Conservation (phyloP, 2,888 invertebrate species). For the Drosophila birchii region DNA sequence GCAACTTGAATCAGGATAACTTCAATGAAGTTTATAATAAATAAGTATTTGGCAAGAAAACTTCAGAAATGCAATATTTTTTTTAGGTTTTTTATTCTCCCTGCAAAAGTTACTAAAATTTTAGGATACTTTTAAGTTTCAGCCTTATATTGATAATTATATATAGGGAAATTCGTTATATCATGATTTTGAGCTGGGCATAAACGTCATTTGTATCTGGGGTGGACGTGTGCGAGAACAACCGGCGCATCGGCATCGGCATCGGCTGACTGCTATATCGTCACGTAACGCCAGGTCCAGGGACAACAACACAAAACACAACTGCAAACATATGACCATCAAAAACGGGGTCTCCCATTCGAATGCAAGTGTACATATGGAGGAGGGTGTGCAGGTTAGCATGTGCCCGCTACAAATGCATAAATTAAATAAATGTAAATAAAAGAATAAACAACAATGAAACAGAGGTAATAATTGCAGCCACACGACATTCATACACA, state of each 20-base stretch:
- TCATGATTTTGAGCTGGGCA: not conserved
- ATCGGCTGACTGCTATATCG: slow-evolving; percentile 58
- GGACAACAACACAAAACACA: slow-evolving; percentile 39
- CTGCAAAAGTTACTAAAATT: not conserved
- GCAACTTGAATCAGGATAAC: not conserved
- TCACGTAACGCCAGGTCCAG: slow-evolving; percentile 66
- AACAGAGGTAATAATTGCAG: slow-evolving; percentile 13
- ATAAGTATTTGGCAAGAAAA: not conserved
- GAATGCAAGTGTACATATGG: slow-evolving; percentile 40
- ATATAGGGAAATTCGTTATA: not conserved
- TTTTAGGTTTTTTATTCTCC: no score
- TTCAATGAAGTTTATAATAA: not conserved
- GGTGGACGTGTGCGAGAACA: slow-evolving; percentile 61
- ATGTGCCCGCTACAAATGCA: slow-evolving; percentile 31
- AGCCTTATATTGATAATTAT: not conserved
- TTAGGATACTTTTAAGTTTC: not conserved
- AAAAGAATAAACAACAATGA: not conserved
- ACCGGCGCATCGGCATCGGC: slow-evolving; percentile 19
- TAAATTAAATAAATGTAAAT: slow-evolving; percentile 10
- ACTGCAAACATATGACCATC: slow-evolving; percentile 31
- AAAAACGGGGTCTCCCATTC: slow-evolving; percentile 38
- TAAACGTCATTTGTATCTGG: slow-evolving; percentile 20
- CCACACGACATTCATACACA: slow-evolving; percentile 29
- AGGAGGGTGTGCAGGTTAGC: slow-evolving; percentile 21
- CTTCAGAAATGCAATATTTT: no score